Base-by-base conservation (phyloP, 2,888 invertebrate genomes). In the Synergus itoensis region DNA sequence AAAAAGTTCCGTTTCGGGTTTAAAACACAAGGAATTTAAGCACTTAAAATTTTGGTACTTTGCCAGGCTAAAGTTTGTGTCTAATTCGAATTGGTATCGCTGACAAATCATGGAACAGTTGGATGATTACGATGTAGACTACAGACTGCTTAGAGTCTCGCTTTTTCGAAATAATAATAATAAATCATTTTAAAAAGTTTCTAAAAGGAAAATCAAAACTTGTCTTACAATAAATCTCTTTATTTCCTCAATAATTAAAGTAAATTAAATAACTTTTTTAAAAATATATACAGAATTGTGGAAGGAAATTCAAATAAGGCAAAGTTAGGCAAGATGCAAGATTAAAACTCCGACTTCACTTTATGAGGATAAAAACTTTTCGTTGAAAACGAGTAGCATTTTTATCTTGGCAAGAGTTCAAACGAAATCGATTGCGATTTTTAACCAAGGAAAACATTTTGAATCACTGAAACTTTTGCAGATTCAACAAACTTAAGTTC, bases 1-100 rank as follows among this genome's bases (percentile, higher is more conserved):
- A 45, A 45, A 45, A 69, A 69, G 45, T 69, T 69, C 45, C 28
- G 28, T 45, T 45, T 21, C 69, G 5, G 18, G 21, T 45, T 3
- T 43, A 18, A 43, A 67, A 9, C 45, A 45, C 67, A 14, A 67
- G 67, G 45, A 67, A 48, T 16, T 21, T 45, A 28, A 69, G 12
- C 18, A 18, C 41, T 67, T 67, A 1, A 67, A 28, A 21, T 69
- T 48, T 69, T 48, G 69, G 69, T 45, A 21, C 45, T 43, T 45
- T 7, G 69, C 69, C 69, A 48, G 9, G 28, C 69, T 43, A 67
- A 69, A 45, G 28, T 69, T 48, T 69, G 48, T 69, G 21, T 69
- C 21, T 28, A 14, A 28, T 28, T 69, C 8, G 21, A 69, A 69
- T 28, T 69, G 69, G 48, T 48, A 45, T 69, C 21, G 18, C 12